These are phyloP conservation scores for Spatulosminthurus flaviceps DNA, from an alignment of 2,888 invertebrate genomes.

Conservation along the genomic window DNA sequence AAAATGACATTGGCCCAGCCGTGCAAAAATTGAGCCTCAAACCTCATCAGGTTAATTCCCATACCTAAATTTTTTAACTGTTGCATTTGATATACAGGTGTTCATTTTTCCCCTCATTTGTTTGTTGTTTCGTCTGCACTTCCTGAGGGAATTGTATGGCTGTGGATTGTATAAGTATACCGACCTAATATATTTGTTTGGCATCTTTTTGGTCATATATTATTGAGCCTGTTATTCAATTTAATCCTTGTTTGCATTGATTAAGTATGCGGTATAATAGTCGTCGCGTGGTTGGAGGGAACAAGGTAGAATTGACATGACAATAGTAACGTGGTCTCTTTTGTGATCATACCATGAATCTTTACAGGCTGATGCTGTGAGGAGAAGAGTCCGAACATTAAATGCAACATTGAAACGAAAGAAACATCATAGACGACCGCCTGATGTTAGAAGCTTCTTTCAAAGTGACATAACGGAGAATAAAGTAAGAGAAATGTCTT, in stretches of 20 bases:
- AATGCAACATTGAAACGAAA: slow-evolving; percentile 79
- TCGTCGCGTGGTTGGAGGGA: slow-evolving; percentile 6
- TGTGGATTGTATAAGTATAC: no score
- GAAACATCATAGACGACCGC: slow-evolving; percentile 65
- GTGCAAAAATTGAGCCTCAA: slow-evolving; percentile 63
- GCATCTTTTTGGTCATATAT: no score
- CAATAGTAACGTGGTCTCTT: not conserved
- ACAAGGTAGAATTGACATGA: slow-evolving; percentile 14
- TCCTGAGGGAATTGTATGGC: no score
- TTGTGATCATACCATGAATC: not conserved
- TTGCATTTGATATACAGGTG: not conserved
- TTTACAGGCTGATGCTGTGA: slow-evolving; percentile 77
- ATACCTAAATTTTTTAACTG: not conserved
- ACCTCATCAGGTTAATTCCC: slow-evolving; percentile 62
- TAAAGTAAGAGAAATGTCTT: slow-evolving; percentile 55
- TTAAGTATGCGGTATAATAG: not conserved
- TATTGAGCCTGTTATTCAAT: not conserved
- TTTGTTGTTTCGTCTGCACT: no score
- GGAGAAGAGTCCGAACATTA: slow-evolving; percentile 77
- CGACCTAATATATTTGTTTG: no score
- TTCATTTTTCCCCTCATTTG: no score
- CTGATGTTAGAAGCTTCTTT: slow-evolving; percentile 63
- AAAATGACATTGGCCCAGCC: slow-evolving; percentile 63
- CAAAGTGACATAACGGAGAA: slow-evolving; percentile 62
- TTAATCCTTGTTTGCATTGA: not conserved